Evolutionary conservation across 2,113 vertebrate species (phyloP), one percentile per base, ranked within the genome.

Genomic region (Ictalurus punctatus): DNA sequence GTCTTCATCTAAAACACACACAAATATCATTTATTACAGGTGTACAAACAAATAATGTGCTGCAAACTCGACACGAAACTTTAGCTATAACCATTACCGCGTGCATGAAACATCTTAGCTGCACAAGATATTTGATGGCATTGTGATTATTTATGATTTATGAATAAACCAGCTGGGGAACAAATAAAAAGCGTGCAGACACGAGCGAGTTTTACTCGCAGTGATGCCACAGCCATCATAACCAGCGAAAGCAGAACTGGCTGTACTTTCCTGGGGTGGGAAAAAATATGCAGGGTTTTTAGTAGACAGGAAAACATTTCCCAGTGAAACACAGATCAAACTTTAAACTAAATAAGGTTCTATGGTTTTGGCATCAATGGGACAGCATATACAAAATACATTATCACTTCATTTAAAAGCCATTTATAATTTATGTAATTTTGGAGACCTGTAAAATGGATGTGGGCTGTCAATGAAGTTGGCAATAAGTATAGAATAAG

Each of bases 1-100:
- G 93, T 94, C 92, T 96, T 99, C 92, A 96, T 92, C 98, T 99
- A 90, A 8, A 52, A 52, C 48, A 89, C 27, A 59, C 52, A 71
- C 48, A 56, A 21, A 65, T 0, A 73, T 1, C 54, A 44, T 61
- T 6, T 14, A 71, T 23, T 48, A 40, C 21, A 65, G 34, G 5
- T 10, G 52, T 16, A 56, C 19, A 21, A 54, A 65, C 3, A n/a
- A 9, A 71, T 71, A 83, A 48, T 21, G 2, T 78, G 48, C 17
- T 25, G 17, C 54, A 61, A 6, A 59, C 14, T 1, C 19, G 1
- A 54, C 30, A 80, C 27, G 19, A 52, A 78, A 48, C 23, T 34
- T 71, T 34, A 34, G 30, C 67, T 17, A 71, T 30, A 4, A 69
- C 7, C n/a, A 69, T 71, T 34, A 71, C 63, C 13, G 30, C 34